Evolutionary conservation across 2,113 vertebrate species (phyloP).

Genomic region (Channa maculata): DNA sequence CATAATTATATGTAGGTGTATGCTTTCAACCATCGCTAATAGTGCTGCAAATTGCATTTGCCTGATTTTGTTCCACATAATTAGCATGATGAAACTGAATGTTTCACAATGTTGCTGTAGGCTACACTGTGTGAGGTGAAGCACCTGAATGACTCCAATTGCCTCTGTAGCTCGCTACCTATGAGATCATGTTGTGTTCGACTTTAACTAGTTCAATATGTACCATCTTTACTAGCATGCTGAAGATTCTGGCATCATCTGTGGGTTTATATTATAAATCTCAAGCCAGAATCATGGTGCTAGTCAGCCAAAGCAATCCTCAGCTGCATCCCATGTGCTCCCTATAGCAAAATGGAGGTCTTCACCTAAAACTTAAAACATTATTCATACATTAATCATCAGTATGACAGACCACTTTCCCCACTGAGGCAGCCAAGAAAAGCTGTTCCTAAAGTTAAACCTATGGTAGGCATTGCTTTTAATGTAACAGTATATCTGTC

Average conservation of each 20-base stretch:
- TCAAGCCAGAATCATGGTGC: slow-evolving; percentile 39
- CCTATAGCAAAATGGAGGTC: slow-evolving; percentile 51
- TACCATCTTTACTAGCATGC: slow-evolving; percentile 60
- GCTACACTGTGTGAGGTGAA: slow-evolving; percentile 61
- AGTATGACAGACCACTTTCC: slow-evolving; percentile 54
- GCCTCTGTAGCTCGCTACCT: slow-evolving; percentile 43
- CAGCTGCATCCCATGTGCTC: slow-evolving; percentile 38
- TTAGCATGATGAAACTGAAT: slow-evolving; percentile 46
- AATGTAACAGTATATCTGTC: slow-evolving; percentile 42
- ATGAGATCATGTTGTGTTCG: slow-evolving; percentile 55
- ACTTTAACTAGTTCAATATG: slow-evolving; percentile 64
- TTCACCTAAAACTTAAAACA: slow-evolving; percentile 60
- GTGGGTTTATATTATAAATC: slow-evolving; percentile 47
- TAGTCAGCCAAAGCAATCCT: slow-evolving; percentile 53
- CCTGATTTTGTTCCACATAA: slow-evolving; percentile 59
- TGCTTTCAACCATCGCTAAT: slow-evolving; percentile 50
- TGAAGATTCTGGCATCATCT: slow-evolving; percentile 39
- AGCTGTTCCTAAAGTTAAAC: slow-evolving; percentile 38
- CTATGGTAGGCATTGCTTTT: slow-evolving; percentile 10
- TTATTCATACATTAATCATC: slow-evolving; percentile 69
- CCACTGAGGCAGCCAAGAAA: slow-evolving; percentile 46
- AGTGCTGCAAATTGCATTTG: slow-evolving; percentile 61
- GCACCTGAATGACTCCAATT: slow-evolving; percentile 54
- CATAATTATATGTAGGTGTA: slow-evolving; percentile 48
- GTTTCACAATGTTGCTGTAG: slow-evolving; percentile 46